phyloP scores from a whole-genome alignment of 2,888 invertebrate genomes.

The Hesperia comma region DNA sequence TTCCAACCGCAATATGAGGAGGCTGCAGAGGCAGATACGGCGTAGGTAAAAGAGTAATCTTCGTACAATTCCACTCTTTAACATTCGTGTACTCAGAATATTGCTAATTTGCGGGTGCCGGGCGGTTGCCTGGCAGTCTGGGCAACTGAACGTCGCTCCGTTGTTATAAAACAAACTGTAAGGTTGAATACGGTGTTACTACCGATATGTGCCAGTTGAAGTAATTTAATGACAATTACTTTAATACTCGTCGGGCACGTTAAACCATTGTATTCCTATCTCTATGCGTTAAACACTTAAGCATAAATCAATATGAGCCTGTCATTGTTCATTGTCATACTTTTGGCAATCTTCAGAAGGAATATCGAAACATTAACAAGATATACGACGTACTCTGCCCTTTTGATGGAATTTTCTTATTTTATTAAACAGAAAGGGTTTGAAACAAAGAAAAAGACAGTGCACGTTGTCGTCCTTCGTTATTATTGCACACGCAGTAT shows the following conservation, averaged over 20 bases:
- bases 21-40: too few species aligned
- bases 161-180: background rate
- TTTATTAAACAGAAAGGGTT: too few species aligned
- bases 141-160: background rate
- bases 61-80: too few species aligned
- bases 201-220: constrained; percentile 5
- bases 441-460: too few species aligned
- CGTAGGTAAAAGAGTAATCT: too few species aligned
- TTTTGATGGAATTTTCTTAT: background rate
- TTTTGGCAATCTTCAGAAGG: background rate
- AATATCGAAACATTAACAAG: background rate
- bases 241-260: background rate
- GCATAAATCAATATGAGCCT: background rate
- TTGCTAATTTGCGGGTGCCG: background rate
- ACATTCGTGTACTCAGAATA: background rate
- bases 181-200: background rate
- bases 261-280: too few species aligned
- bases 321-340: background rate
- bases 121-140: background rate
- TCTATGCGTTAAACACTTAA: too few species aligned
- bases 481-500: too few species aligned
- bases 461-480: too few species aligned
- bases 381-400: background rate
- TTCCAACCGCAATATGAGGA: too few species aligned
- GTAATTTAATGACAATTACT: constrained; percentile 1